phyloP scores from a whole-genome alignment of 2,113 vertebrate genomes.

The Festucalex cinctus region DNA sequence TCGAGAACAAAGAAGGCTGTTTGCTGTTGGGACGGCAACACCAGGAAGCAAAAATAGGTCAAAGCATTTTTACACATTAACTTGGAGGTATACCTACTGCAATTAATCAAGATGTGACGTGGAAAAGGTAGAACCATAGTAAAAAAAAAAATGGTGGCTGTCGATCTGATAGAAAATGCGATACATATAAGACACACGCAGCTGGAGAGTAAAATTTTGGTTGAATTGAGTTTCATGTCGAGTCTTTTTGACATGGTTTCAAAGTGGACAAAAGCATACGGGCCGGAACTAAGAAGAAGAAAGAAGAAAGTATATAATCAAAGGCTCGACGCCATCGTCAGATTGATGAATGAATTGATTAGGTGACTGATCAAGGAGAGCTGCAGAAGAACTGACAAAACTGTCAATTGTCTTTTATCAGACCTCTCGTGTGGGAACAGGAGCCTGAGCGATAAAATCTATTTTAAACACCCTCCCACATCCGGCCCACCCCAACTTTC shows the following conservation, averaged over 20 bases:
- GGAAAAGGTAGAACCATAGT: too few species aligned
- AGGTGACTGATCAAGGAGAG: background rate
- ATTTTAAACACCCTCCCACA: slow-evolving; percentile 39
- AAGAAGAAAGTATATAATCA: background rate
- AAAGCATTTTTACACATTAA: slow-evolving; percentile 4
- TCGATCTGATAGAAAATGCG: too few species aligned
- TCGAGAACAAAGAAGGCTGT: slow-evolving; percentile 25
- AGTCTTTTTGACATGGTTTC: too few species aligned
- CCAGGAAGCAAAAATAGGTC: slow-evolving; percentile 22
- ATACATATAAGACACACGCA: too few species aligned
- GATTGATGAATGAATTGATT: background rate
- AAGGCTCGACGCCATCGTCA: background rate
- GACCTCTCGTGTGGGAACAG: slow-evolving; percentile 35
- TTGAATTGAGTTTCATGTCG: too few species aligned
- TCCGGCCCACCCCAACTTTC: slow-evolving; percentile 9
- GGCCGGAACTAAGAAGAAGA: too few species aligned
- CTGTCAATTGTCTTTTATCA: slow-evolving; percentile 32
- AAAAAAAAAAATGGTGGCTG: too few species aligned
- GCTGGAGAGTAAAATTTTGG: too few species aligned
- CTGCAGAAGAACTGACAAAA: slow-evolving; percentile 45
- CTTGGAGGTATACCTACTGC: background rate
- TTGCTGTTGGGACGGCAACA: background rate
- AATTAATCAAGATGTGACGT: background rate
- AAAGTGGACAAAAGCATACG: too few species aligned
- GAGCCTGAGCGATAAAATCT: slow-evolving; percentile 55